Evolutionary conservation across 2,888 invertebrate species (phyloP), one percentile per base, ranked within the genome.

Genomic region (Cantharis flavilabris): DNA sequence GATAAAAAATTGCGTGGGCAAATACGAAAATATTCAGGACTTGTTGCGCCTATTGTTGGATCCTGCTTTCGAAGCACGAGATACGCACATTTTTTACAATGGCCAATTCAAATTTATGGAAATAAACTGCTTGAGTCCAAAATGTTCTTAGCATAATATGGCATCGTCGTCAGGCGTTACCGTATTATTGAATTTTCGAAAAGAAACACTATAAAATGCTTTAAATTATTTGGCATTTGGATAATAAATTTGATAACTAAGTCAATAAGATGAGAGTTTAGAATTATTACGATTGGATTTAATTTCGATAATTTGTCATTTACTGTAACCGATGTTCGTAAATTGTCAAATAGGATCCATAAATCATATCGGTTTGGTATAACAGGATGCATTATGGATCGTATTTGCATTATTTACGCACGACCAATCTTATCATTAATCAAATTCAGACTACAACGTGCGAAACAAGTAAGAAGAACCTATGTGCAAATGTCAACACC

Each of bases 401-500:
- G 78, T 76, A 76, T 73, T 78, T 78, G 73, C 76, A 71, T 73
- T 75, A 72, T 67, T 70, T 69, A 72, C 72, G 76, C 74, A 79
- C 74, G 79, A 67, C 67, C 69, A 70, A 69, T 33, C 64, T 75
- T 16, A 49, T 62, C 75, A 79, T 79, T 79, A 79, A 74, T 79
- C 79, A 79, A 76, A 76, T 76, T 79, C 71, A 49, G 33, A 67
- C 64, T 30, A 49, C 72, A 70, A 74, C 76, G 74, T 78, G 65
- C 65, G 71, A 76, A 78, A 76, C 78, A 76, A 76, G 72, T 67
- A 74, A 74, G 72, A 72, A 70, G 72, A 73, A 70, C 65, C 62
- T 74, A 78, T 76, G 76, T 76, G 74, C 70, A 72, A 79, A 79
- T 74, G 79, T 76, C 79, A 79, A 70, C 76, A 30, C 67, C 62